Evolutionary conservation across 2,888 invertebrate genomes (phyloP).

Genomic region (Aleiodes testaceus): DNA sequence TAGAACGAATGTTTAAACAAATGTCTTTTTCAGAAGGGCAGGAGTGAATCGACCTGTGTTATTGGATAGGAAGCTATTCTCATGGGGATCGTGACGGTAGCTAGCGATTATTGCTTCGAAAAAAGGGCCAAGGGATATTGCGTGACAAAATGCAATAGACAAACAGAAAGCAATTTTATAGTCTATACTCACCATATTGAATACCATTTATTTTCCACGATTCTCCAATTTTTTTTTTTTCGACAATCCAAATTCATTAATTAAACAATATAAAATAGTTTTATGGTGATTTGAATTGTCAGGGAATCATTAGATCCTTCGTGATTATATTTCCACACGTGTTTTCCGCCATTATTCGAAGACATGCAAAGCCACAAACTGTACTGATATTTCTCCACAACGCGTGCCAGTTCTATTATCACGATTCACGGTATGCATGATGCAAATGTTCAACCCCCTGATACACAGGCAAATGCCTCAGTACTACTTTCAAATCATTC

Average conservation of each 20-base stretch:
- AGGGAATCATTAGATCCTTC: constrained; percentile 34
- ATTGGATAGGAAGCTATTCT: constrained; percentile 44
- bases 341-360: constrained; percentile 26
- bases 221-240: not conserved
- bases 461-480: constrained; percentile 32
- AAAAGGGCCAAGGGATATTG: constrained; percentile 1
- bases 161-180: not conserved
- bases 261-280: not conserved
- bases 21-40: constrained; percentile 45
- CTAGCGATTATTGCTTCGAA: constrained; percentile 28
- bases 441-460: constrained; percentile 23
- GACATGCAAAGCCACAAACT: constrained; percentile 38
- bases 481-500: constrained; percentile 30
- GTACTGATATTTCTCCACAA: constrained; percentile 12
- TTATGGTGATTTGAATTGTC: not conserved
- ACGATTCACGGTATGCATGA: constrained; percentile 36
- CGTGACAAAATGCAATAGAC: constrained; percentile 45
- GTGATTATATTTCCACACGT: constrained; percentile 41
- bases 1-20: constrained; percentile 51
- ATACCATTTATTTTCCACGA: constrained; percentile 22
- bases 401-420: constrained; percentile 44
- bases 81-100: constrained; percentile 44
- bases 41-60: constrained; percentile 36
- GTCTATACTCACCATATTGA: not conserved
- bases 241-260: not conserved